phyloP scores from a whole-genome alignment of 2,888 invertebrate genomes.

The Carterocephalus palaemon region DNA sequence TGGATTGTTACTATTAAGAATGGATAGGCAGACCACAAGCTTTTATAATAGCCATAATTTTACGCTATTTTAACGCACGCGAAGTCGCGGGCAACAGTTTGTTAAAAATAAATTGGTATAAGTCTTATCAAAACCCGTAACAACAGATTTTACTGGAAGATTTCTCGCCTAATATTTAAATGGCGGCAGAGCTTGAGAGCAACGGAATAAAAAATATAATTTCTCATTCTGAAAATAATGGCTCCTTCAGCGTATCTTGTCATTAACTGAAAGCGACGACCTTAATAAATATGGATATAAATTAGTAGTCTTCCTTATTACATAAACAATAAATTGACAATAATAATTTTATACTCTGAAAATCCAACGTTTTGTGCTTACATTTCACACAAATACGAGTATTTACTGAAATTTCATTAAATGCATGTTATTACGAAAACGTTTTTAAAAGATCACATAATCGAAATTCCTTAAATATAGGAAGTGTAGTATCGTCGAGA shows the following conservation, averaged over 20 bases:
- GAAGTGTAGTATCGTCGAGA: slow-evolving; percentile 43
- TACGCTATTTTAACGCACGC: too few relatives aligned
- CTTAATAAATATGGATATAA: slow-evolving; percentile 55
- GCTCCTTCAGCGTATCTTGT: slow-evolving; percentile 38
- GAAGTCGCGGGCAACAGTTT: too few relatives aligned
- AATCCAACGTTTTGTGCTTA: too few relatives aligned
- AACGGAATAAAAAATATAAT: slow-evolving; percentile 49
- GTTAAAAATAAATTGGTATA: not conserved
- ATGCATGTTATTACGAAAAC: too few relatives aligned
- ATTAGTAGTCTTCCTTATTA: slow-evolving; percentile 38
- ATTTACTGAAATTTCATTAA: not conserved
- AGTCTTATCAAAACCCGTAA: not conserved
- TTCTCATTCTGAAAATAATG: slow-evolving; percentile 45
- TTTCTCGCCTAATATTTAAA: slow-evolving; percentile 48
- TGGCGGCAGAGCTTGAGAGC: slow-evolving; percentile 46
- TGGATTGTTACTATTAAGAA: too few relatives aligned
- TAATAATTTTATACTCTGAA: slow-evolving; percentile 41
- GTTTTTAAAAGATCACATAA: too few relatives aligned
- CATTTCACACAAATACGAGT: too few relatives aligned
- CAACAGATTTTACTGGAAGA: slow-evolving; percentile 8
- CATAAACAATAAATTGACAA: slow-evolving; percentile 44
- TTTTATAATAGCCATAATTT: too few relatives aligned
- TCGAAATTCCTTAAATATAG: too few relatives aligned
- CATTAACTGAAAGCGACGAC: slow-evolving; percentile 37
- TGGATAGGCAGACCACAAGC: too few relatives aligned